phyloP scores from a whole-genome alignment of 2,797 vertebrate species.

The Mus spretus region DNA sequence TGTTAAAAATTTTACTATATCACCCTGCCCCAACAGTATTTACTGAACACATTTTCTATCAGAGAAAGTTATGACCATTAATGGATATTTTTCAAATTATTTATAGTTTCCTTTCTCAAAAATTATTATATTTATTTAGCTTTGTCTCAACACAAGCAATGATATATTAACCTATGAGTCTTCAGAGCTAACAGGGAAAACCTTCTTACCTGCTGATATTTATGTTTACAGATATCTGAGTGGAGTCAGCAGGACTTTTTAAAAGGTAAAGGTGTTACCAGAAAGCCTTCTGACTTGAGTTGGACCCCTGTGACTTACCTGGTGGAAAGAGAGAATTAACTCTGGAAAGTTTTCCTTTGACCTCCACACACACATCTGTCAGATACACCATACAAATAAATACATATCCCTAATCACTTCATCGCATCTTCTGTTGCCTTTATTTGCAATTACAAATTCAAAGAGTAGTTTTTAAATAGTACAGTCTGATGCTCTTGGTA shows the following conservation, averaged over 20 bases:
- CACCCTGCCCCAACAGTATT: not conserved
- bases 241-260: not conserved
- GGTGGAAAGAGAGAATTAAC: not conserved
- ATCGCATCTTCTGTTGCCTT: not conserved
- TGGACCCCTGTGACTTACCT: not conserved
- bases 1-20: not conserved
- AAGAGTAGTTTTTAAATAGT: not conserved
- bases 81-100: not conserved
- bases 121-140: not conserved
- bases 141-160: not conserved
- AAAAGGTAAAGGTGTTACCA: not conserved
- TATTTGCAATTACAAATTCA: conserved; percentile 21
- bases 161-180: not conserved
- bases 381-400: not conserved
- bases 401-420: conserved; percentile 11
- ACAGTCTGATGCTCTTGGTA: not conserved
- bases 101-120: not conserved
- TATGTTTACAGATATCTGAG: not conserved
- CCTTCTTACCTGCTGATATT: not conserved
- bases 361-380: not conserved
- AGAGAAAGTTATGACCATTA: not conserved
- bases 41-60: conserved; percentile 23
- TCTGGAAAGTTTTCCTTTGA: not conserved
- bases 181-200: conserved; percentile 46
- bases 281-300: not conserved